Base-by-base conservation (phyloP, 2,888 invertebrate genomes). In the Toxonevra muliebris region DNA sequence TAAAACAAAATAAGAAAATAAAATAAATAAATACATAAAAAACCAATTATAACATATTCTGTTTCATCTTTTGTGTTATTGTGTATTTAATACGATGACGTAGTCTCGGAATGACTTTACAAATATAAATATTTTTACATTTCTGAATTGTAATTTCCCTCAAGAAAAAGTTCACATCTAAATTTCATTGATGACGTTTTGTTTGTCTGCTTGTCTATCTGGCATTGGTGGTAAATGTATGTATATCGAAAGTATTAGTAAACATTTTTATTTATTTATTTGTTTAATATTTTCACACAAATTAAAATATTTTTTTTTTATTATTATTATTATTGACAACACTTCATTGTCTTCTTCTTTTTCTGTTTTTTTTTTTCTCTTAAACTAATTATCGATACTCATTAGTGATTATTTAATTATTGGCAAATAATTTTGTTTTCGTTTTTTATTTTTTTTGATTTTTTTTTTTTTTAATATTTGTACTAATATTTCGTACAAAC, bases 331-430 rank as follows among this genome's bases (percentile, higher is more conserved):
- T 30, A 30, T 30, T 30, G 30, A 30, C 30, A 30, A 30, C 3
- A 30, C 3, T 30, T 30, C 30, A n/a, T n/a, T n/a, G 30, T 30
- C 30, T 2, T 30, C 30, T 2, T 64, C 53, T 62, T 53, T 42
- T 52, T 59, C 54, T 62, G 60, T 66, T 55, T 17, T 59, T 52
- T 50, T 62, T 67, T 63, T 50, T 66, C 62, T 65, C 59, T 59
- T 58, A 75, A 76, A 78, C 76, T 77, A 81, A 81, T 81, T 81
- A 81, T 76, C 78, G 74, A 64, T 66, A 73, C 78, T 80, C 73
- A 77, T 81, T 81, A 81, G 75, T 76, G 75, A 74, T 76, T 76
- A 76, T 80, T 79, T 78, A 78, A 80, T 76, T 78, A 73, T 73
- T 76, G 45, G n/a, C 59, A 48, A 59, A 30, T 30, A 40, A 50